Percentiles rank a stretch among this genome's conserved stretches.
Conservation (phyloP, 1,140 invertebrate genomes). For the Agrypnia vestita region DNA sequence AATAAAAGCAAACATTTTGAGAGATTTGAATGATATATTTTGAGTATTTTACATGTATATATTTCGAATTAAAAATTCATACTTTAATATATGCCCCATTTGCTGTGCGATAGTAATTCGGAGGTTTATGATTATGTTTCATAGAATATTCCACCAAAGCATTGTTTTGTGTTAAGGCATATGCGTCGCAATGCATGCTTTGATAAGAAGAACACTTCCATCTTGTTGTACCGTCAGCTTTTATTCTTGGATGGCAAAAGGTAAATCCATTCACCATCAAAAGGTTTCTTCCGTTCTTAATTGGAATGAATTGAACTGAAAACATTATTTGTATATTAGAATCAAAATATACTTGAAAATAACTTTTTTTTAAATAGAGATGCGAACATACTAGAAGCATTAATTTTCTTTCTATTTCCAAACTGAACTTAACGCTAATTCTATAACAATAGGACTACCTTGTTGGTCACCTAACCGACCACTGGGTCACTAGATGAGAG, state of each 20-base stretch:
- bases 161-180: conserved; percentile 25
- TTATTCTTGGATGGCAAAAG: not conserved
- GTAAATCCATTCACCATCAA: conserved; percentile 41
- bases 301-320: conserved; percentile 28
- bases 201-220: conserved; percentile 44
- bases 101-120: conserved; percentile 16
- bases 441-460: too few relatives aligned
- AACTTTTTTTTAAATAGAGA: too few relatives aligned
- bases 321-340: conserved; percentile 9
- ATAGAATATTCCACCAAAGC: not conserved
- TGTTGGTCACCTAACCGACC: too few relatives aligned
- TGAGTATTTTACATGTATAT: too few relatives aligned
- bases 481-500: too few relatives aligned
- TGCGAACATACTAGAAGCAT: too few relatives aligned
- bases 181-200: conserved; percentile 16
- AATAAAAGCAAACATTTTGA: too few relatives aligned
- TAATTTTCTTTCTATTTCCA: too few relatives aligned
- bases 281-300: conserved; percentile 1
- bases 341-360: not conserved
- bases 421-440: too few relatives aligned
- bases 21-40: too few relatives aligned
- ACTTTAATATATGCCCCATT: conserved; percentile 24
- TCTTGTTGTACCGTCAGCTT: conserved; percentile 22
- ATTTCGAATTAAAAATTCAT: not conserved
- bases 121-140: conserved; percentile 29